A percentile compares a stretch with the other conserved stretches of the same genome.
phyloP scores from a whole-genome alignment of 2,797 vertebrate species.

The Fistularia tabacaria region DNA sequence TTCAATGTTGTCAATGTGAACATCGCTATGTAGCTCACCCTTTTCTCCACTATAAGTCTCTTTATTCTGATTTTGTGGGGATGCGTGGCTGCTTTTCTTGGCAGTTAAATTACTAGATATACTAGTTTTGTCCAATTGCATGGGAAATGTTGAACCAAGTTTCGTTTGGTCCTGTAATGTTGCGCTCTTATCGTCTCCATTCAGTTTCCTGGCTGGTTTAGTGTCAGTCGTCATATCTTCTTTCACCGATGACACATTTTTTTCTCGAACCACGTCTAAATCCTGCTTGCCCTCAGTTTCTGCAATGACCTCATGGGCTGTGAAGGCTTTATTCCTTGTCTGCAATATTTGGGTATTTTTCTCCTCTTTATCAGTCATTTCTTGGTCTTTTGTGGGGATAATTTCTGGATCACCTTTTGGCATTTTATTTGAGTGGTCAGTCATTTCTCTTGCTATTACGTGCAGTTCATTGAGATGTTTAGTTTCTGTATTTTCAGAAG shows the following conservation, averaged over 20 bases:
- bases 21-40: conserved; percentile 16
- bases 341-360: conserved; percentile 9
- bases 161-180: conserved; percentile 23
- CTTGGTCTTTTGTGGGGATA: conserved; percentile 18
- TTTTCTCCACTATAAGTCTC: conserved; percentile 5
- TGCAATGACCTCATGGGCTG: conserved; percentile 4
- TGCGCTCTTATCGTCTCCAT: conserved; percentile 12
- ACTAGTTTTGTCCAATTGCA: conserved; percentile 15
- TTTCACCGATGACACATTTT: conserved; percentile 20
- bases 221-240: conserved; percentile 12
- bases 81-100: conserved; percentile 11
- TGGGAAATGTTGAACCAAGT: conserved; percentile 5
- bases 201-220: conserved; percentile 20
- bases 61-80: conserved; percentile 12
- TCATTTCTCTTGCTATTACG: conserved; percentile 22
- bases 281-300: background rate
- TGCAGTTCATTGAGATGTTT: conserved; percentile 41
- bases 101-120: conserved; percentile 4
- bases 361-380: conserved; percentile 7
- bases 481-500: conserved; percentile 60
- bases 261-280: background rate
- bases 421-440: conserved; percentile 25
- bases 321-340: conserved; percentile 3
- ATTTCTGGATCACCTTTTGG: conserved; percentile 19
- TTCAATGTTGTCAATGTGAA: conserved; percentile 59